Evolutionary conservation across 2,113 vertebrate species (phyloP).

Genomic region (Ploceus nigricollis): DNA sequence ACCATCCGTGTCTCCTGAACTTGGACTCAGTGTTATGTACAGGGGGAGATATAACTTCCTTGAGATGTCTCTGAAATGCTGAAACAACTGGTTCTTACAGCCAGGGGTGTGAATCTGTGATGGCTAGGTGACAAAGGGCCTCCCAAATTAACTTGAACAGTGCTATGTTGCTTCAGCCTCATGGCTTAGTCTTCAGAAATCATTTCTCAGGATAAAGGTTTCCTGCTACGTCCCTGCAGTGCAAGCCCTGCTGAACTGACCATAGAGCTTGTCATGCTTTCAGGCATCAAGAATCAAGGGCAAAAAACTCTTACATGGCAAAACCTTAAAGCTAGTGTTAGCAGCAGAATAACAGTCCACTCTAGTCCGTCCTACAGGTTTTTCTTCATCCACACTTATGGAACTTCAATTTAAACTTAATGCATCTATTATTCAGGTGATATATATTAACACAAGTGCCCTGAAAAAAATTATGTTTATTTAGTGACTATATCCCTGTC

Average conservation of each 20-base stretch:
- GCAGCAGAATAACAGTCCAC: neutral
- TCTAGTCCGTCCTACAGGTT: neutral
- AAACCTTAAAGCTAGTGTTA: neutral
- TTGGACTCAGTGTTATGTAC: accelerated
- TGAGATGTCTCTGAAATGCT: neutral
- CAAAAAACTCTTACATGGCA: neutral
- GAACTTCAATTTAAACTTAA: neutral
- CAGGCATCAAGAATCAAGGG: neutral
- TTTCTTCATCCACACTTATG: neutral
- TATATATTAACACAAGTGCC: accelerated
- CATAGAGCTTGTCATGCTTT: neutral
- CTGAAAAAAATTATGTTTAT: neutral
- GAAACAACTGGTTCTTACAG: neutral
- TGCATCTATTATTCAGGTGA: neutral
- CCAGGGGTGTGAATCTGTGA: neutral
- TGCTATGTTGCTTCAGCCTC: neutral
- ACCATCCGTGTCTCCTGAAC: neutral
- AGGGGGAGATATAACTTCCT: neutral
- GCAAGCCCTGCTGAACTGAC: neutral
- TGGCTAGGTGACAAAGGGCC: neutral
- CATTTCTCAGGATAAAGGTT: neutral
- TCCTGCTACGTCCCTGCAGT: neutral
- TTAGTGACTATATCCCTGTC: neutral
- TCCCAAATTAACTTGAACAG: neutral
- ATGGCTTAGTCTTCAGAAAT: neutral